phyloP scores from a whole-genome alignment of 1,140 invertebrate genomes.

The Tribolium castaneum region DNA sequence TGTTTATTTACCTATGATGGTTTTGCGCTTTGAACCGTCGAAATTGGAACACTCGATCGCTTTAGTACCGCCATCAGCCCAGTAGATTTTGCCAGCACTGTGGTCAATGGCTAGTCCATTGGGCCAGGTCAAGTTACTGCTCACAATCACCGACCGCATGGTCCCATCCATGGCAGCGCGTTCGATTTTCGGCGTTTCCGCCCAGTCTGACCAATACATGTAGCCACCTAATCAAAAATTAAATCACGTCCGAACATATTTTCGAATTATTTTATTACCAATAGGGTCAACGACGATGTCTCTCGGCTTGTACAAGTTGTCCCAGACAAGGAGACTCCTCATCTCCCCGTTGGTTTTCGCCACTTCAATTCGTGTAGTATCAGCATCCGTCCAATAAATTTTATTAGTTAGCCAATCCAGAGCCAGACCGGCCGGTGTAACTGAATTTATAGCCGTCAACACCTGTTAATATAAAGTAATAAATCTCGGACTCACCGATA shows the following conservation, averaged over 20 bases:
- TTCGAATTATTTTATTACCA: conserved; percentile 63
- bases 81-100: conserved; percentile 75
- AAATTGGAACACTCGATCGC: conserved; percentile 86
- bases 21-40: conserved; percentile 79
- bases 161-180: conserved; percentile 89
- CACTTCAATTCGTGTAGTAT: conserved; percentile 84
- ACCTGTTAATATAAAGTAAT: background rate
- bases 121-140: conserved; percentile 80
- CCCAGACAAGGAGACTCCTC: conserved; percentile 81
- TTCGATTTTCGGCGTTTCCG: conserved; percentile 83
- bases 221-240: conserved; percentile 69
- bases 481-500: conserved; percentile 68
- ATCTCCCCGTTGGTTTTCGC: conserved; percentile 81
- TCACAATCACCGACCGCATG: conserved; percentile 73
- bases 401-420: conserved; percentile 89
- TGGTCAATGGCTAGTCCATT: conserved; percentile 87
- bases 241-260: background rate
- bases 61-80: conserved; percentile 85
- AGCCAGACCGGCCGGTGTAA: conserved; percentile 80
- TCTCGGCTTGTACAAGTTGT: conserved; percentile 83
- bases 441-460: conserved; percentile 59
- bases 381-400: conserved; percentile 90
- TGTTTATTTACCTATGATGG: conserved; percentile 71
- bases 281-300: conserved; percentile 87
- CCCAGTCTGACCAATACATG: conserved; percentile 95